phyloP scores from a whole-genome alignment of 2,113 vertebrate species.

The Monarcha castaneiventris region DNA sequence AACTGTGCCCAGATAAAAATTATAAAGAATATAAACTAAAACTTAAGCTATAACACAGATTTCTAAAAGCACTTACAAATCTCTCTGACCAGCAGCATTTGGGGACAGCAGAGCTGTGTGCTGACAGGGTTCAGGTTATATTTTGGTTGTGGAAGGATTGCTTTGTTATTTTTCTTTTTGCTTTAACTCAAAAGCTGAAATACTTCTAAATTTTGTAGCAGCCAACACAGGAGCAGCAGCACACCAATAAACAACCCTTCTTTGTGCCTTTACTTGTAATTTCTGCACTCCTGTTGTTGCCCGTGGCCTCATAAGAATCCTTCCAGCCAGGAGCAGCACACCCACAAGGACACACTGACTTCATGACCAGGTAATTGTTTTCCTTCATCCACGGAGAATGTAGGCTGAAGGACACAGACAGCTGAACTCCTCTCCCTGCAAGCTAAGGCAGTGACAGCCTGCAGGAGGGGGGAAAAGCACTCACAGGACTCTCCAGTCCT shows the following conservation, averaged over 20 bases:
- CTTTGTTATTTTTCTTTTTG: neutral
- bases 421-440: neutral
- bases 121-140: neutral
- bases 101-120: neutral
- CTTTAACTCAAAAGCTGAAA: neutral
- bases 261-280: neutral
- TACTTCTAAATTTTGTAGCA: neutral
- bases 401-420: rapidly evolving
- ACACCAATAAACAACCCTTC: neutral
- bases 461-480: rapidly evolving
- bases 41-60: neutral
- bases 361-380: too few relatives aligned
- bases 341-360: neutral
- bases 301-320: neutral
- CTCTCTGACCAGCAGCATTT: neutral
- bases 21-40: neutral
- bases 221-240: neutral
- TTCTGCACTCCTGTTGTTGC: neutral
- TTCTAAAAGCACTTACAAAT: neutral
- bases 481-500: neutral
- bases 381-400: neutral
- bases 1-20: neutral
- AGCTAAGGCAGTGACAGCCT: neutral
- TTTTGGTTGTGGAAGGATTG: neutral
- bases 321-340: neutral